These are phyloP conservation scores for Loxodonta africana DNA, from an alignment of 2,113 vertebrate species.

Conservation along the genomic window DNA sequence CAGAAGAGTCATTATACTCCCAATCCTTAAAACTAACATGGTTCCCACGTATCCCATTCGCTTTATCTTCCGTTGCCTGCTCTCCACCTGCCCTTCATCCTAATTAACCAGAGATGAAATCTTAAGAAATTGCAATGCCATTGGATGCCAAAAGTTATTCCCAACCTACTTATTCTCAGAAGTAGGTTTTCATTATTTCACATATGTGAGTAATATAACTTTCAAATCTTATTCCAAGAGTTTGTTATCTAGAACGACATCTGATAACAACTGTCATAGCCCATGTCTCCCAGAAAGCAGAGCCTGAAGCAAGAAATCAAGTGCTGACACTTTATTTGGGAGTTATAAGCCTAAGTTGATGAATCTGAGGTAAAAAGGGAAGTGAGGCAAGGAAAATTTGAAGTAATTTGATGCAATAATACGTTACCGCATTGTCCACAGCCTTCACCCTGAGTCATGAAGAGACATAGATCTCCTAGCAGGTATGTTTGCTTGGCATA, in stretches of 20 bases:
- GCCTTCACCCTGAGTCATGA: not conserved
- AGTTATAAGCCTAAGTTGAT: not conserved
- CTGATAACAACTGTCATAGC: not conserved
- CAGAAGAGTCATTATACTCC: not conserved
- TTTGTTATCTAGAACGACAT: not conserved
- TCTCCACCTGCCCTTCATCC: not conserved
- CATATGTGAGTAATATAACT: not conserved
- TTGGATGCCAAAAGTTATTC: not conserved
- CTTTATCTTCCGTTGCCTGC: not conserved
- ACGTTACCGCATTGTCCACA: not conserved
- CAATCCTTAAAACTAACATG: too few relatives aligned
- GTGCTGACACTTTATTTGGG: not conserved
- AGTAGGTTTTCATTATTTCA: not conserved
- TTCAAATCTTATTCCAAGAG: not conserved
- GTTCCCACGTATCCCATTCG: not conserved
- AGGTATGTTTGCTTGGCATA: not conserved
- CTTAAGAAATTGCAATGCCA: not conserved
- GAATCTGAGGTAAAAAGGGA: not conserved
- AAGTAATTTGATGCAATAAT: not conserved
- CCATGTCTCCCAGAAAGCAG: too few relatives aligned
- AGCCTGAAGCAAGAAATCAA: not conserved
- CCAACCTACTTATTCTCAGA: not conserved
- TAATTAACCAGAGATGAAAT: not conserved
- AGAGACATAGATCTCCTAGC: not conserved
- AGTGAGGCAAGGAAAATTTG: not conserved